phyloP scores from a whole-genome alignment of 2,888 invertebrate species.

The Drosophila setosimentum region DNA sequence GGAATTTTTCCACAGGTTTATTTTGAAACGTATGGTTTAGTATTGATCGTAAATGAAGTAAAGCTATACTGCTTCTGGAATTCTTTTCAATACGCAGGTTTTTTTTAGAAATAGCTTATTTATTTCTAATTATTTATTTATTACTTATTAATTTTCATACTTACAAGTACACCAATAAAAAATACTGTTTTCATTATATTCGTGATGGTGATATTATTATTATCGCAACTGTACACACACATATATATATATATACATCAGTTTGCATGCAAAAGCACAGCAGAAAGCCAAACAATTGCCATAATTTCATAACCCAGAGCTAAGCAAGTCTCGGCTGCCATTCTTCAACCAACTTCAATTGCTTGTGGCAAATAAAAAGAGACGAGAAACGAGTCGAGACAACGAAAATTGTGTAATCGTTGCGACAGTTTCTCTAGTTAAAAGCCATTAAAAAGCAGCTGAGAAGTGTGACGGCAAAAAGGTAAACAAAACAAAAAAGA shows the following conservation, averaged over 20 bases:
- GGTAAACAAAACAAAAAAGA: constrained; percentile 21
- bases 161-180: not conserved
- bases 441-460: constrained; percentile 38
- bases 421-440: constrained; percentile 65
- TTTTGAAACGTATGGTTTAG: not conserved
- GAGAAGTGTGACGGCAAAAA: constrained; percentile 22
- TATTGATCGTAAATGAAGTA: not conserved
- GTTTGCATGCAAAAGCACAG: constrained; percentile 43
- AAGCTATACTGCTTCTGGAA: not conserved
- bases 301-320: constrained; percentile 70
- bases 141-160: not conserved
- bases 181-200: not conserved
- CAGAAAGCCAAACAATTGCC: constrained; percentile 67
- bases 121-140: not conserved
- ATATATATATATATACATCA: constrained; percentile 4
- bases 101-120: not conserved
- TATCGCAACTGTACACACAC: not conserved
- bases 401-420: constrained; percentile 71
- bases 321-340: constrained; percentile 56
- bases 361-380: constrained; percentile 49
- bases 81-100: not conserved
- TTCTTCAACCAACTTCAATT: constrained; percentile 65
- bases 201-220: not conserved
- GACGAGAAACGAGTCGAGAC: constrained; percentile 23
- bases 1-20: not conserved